These are phyloP conservation scores for Gymnoscopelus microlampas DNA, from an alignment of 2,797 vertebrate species.

Conservation along the genomic window DNA sequence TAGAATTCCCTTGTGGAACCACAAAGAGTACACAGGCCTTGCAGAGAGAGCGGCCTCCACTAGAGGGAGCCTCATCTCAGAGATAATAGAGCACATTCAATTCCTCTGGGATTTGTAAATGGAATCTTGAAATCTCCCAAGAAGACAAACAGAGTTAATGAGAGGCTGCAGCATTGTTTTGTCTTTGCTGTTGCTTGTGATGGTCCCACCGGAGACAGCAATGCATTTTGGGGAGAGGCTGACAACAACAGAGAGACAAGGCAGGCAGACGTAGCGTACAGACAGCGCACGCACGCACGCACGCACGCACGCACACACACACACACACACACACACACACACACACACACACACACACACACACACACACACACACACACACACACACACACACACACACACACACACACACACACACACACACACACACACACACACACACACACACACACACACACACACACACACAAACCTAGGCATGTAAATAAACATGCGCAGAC, in stretches of 20 bases:
- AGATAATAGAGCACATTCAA: slow-evolving; percentile 4
- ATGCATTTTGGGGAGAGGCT: background rate
- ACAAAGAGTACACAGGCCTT: slow-evolving; percentile 7
- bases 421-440: too few relatives aligned
- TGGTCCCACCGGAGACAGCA: background rate
- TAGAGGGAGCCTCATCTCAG: slow-evolving; percentile 61
- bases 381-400: slow-evolving; percentile 18
- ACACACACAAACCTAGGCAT: background rate
- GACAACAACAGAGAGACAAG: too few relatives aligned
- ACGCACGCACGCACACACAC: slow-evolving; percentile 6
- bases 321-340: background rate
- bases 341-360: background rate
- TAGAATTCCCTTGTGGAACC: too few relatives aligned
- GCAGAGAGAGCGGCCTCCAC: slow-evolving; percentile 49
- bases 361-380: background rate
- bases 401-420: slow-evolving; percentile 43
- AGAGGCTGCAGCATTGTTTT: slow-evolving; percentile 51
- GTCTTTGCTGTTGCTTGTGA: slow-evolving; percentile 23
- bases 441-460: slow-evolving; percentile 20
- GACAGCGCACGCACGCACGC: slow-evolving; percentile 20
- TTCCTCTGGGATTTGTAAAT: slow-evolving; percentile 48
- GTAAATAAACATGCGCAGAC: too few relatives aligned
- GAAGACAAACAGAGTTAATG: slow-evolving; percentile 18
- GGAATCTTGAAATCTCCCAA: slow-evolving; percentile 20
- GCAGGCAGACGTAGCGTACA: slow-evolving; percentile 3